Evolutionary conservation across 2,888 invertebrate species (phyloP), one percentile per base, ranked within the genome.

Genomic region (Onthophagus sagittarius): DNA sequence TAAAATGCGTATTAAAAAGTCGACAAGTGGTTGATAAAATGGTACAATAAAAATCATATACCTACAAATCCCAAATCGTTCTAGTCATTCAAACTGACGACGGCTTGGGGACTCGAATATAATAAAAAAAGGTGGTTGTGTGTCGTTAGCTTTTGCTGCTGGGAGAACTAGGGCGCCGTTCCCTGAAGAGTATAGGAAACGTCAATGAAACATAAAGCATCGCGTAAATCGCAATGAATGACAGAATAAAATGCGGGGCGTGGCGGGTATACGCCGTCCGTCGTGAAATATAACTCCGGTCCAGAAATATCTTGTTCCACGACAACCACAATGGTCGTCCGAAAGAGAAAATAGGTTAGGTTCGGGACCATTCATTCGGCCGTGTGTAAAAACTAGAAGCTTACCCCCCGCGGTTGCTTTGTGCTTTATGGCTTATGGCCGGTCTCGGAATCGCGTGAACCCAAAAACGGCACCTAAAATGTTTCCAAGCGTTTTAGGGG

Each of bases 331-430:
- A 77, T 76, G 76, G 76, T 73, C 73, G 74, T 23, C 23, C 23
- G 23, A 23, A 23, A 23, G 73, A 82, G 82, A 83, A 84, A 84
- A 84, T 83, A 83, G 83, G 82, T 83, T 82, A 82, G 82, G 81
- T 81, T 80, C 76, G 75, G 73, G 78, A 23, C 83, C 84, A 84
- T 84, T 84, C 84, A 84, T 81, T 79, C 80, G 77, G 77, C 79
- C 81, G 82, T 82, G 82, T 83, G 84, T 84, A 84, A 85, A 85
- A 84, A 84, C 84, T 84, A 82, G 85, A 81, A 85, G 84, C 84
- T 83, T 79, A 79, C 83, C 83, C 83, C 85, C 85, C 79, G 81
- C 78, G 77, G 85, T 72, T 82, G 81, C 78, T 82, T 85, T 84
- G 83, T 84, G 78, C 79, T 53, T 53, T 53, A 11, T 79, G 11